Base-by-base conservation (phyloP, 2,797 vertebrate species). In the Helostoma temminkii region DNA sequence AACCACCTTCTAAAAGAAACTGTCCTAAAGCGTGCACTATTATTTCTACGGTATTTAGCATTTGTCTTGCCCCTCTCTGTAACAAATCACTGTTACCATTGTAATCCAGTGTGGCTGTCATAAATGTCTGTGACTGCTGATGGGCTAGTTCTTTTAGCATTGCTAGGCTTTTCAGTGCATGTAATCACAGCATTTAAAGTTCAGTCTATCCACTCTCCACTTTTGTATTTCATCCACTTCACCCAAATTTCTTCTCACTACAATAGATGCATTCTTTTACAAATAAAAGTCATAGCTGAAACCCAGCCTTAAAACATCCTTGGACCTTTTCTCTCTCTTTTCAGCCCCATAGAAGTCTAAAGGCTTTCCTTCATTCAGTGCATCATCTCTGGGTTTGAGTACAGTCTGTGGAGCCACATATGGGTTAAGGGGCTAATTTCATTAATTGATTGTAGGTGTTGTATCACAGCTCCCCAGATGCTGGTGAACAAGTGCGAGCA, bases 381-480 rank as follows among this genome's bases (percentile, higher is more conserved):
- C 58, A 74, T 86, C 82, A 81, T 72, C 68, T 62, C 56, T 65
- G 37, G n/a, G 15, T 64, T 71, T 82, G 64, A 75, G 42, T 71
- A 30, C 50, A 69, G 62, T 76, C 64, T 43, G 19, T n/a, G 67
- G 48, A 26, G 8, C 64, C 85, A 71, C 69, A 69, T 18, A 68
- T 55, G 78, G 83, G 62, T 88, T 86, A 91, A 88, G 78, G 81
- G 87, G 89, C 91, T 92, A 86, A 89, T 92, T 95, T 94, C 78
- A 84, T 79, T 93, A 93, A 94, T 90, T 93, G 92, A 92, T 94
- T 92, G 81, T 93, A 94, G 92, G 91, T 90, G 76, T 89, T 86
- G 89, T 85, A 76, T 91, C 93, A 93, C 90, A 91, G 87, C 84
- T 93, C 89, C 92, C 85, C 83, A 92, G 91, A 91, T 91, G 91